These are phyloP conservation scores for Lepeophtheirus nordmannii DNA, from an alignment of 2,888 invertebrate species.

Conservation along the genomic window DNA sequence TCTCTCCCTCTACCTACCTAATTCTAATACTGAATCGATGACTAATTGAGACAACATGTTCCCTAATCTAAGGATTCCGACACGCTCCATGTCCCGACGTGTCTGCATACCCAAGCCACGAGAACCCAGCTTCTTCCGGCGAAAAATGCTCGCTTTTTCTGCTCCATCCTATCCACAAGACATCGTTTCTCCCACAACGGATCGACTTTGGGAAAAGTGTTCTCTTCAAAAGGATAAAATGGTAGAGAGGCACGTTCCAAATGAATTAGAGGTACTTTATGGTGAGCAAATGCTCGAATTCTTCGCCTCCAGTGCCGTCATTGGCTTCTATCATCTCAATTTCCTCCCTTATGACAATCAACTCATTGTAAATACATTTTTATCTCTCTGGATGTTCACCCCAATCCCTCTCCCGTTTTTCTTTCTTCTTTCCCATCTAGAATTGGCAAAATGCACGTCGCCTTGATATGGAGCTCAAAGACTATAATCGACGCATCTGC, in stretches of 20 bases:
- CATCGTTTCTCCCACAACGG: background rate
- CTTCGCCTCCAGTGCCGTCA: background rate
- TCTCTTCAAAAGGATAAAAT: background rate
- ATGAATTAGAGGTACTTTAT: background rate
- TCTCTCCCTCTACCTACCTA: too few relatives aligned
- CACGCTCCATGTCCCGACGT: background rate
- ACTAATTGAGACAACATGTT: too few relatives aligned
- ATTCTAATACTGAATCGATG: too few relatives aligned
- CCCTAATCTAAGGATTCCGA: too few relatives aligned
- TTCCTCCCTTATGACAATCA: background rate
- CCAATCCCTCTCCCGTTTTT: too few relatives aligned
- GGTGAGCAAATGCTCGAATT: background rate
- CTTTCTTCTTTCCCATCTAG: background rate
- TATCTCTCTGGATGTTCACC: background rate
- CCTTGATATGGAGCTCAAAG: background rate
- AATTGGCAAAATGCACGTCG: constrained; percentile 12
- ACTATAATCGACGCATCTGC: background rate
- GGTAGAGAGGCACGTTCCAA: background rate
- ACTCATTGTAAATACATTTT: background rate
- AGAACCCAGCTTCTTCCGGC: background rate
- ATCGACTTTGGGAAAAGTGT: background rate
- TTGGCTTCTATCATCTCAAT: constrained; percentile 6
- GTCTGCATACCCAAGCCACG: background rate
- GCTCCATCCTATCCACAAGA: background rate
- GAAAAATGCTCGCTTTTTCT: background rate